phyloP scores from a whole-genome alignment of 2,797 vertebrate genomes.

The Yasuhikotakia modesta region DNA sequence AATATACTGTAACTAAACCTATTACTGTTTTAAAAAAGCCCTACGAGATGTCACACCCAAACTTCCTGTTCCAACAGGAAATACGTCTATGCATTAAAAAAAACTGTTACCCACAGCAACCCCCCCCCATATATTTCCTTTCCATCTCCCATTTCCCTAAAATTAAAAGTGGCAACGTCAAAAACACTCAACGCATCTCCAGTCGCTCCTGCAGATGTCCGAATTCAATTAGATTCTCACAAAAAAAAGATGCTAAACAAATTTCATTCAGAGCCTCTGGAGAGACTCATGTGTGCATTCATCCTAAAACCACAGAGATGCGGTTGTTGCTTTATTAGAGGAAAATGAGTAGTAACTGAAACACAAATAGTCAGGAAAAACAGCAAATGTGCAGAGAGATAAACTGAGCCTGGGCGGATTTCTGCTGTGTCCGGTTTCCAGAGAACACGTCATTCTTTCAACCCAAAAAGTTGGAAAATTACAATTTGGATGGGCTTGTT shows the following conservation, averaged over 20 bases:
- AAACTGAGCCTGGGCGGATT: slow-evolving; percentile 55
- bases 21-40: too few species aligned
- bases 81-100: not conserved
- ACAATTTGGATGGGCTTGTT: not conserved
- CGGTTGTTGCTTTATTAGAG: slow-evolving; percentile 28
- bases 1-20: too few species aligned
- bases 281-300: slow-evolving; percentile 25
- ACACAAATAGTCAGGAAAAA: slow-evolving; percentile 39
- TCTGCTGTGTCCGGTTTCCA: slow-evolving; percentile 55
- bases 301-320: slow-evolving; percentile 43
- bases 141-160: not conserved
- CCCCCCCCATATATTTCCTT: not conserved
- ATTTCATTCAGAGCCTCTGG: slow-evolving; percentile 36
- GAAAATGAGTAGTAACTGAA: slow-evolving; percentile 49
- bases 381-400: slow-evolving; percentile 39
- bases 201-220: slow-evolving; percentile 24
- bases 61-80: not conserved
- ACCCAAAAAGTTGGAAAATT: slow-evolving; percentile 32
- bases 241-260: slow-evolving; percentile 30
- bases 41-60: not conserved
- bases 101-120: not conserved
- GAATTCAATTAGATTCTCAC: slow-evolving; percentile 31
- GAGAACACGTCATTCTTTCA: slow-evolving; percentile 36
- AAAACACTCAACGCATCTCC: not conserved
- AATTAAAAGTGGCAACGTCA: not conserved